Evolutionary conservation across 2,797 vertebrate genomes (phyloP), one percentile per base, ranked within the genome.

Genomic region (Lepidocolaptes lacrymiger): DNA sequence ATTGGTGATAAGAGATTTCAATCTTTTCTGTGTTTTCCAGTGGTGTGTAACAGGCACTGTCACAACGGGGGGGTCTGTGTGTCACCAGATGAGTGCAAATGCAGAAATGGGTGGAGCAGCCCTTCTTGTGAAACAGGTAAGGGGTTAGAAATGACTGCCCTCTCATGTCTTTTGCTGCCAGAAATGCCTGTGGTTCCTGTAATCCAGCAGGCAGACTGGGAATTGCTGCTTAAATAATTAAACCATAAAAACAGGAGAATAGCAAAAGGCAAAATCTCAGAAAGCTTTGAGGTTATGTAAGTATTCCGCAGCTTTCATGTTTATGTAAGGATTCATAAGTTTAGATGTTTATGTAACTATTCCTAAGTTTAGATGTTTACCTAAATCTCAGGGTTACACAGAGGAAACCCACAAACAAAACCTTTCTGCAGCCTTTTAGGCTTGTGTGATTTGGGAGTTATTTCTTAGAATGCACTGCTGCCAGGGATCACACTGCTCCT

Each of bases 31-130:
- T 94, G 8, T 95, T 97, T 96, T 94, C 9, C 94, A 98, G 98
- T 98, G 98, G 98, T 98, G 69, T 99, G 98, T 72, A 98, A 88
- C 82, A 98, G 91, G 37, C 98, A 98, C 95, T 98, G 98, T 95
- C 98, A 98, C 91, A 98, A 98, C 0, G 97, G 98, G 12, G 98
- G 98, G 20, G 95, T 96, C 77, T 99, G 98, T 63, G 94, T 96
- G 58, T 98, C 98, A 11, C 98, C 98, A 0, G 98, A 98, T 9
- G 93, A 98, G 95, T 99, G 98, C 67, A 68, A 56, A 68, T 98
- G 98, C 96, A 96, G 80, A 21, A 49, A 85, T 0, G 98, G 98
- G 18, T 99, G 98, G 98, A 98, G 97, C 7, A 98, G 98, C 66
- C 98, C 96, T 8, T 98, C 98, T 3, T 98, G 98, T 23, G 97